Evolutionary conservation across 2,888 invertebrate species (phyloP), one percentile per base, ranked within the genome.

Genomic region (Crocallis elinguaria): DNA sequence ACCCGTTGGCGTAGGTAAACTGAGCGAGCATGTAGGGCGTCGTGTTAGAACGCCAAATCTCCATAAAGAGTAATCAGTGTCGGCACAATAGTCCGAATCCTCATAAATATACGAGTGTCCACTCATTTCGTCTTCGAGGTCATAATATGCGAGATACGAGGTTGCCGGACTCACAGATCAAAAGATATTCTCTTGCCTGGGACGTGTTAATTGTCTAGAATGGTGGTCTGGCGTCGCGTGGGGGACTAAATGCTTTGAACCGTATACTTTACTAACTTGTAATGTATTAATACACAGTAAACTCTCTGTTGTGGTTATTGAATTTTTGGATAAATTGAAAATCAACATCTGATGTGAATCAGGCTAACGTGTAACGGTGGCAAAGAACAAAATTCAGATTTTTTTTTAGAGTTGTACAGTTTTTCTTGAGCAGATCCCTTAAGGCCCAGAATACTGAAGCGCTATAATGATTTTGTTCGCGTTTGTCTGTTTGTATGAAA

Each of bases 21-120:
- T 77, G 73, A 73, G 76, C 81, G 75, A 77, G 73, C 75, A 74
- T 75, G 79, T 36, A 44, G 77, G 79, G 80, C 77, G 73, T 66
- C 79, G 77, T 71, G 77, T 82, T 79, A 82, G 80, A 76, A 82
- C 78, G 79, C 81, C 82, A 80, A 84, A 86, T 86, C 83, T 85
- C 83, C 84, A 86, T 88, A 86, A 87, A 86, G 85, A 85, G 85
- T 84, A 88, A 87, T 88, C 89, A 88, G 83, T 83, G 86, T 79
- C 82, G 81, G 66, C 79, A 83, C 82, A 87, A 84, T 85, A 82
- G 79, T 79, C 74, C 76, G 73, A 66, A 73, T 72, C 54, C 75
- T 71, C 79, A 79, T 85, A 87, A 87, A 86, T 77, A 74, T 82
- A 77, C 77, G 74, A 74, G 79, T 79, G 75, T 76, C 67, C 67